Evolutionary conservation across 2,113 vertebrate genomes (phyloP), one percentile per base, ranked within the genome.

Genomic region (Glaucomys volans): DNA sequence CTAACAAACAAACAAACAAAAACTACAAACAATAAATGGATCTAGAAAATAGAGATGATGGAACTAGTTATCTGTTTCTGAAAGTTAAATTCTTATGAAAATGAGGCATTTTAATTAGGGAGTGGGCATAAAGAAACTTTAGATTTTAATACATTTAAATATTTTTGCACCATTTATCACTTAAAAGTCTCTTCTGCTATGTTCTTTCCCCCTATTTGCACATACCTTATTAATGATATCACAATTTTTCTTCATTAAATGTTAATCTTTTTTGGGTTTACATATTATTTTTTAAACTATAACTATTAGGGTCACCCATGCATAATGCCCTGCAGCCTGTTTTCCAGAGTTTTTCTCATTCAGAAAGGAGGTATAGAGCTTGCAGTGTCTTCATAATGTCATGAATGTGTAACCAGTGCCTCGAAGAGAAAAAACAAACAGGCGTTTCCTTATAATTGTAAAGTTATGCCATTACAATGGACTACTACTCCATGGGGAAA

Each of bases 61-160:
- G 76, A 62, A 28, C 14, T 32, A 22, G 30, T n/a, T 92, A 26
- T 5, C 69, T 94, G 10, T 87, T 96, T 95, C 50, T 82, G 62
- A 82, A 95, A 97, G 76, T 67, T 91, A 97, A 79, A 88, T 59
- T 87, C 57, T 97, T 79, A 90, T 93, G 42, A n/a, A 96, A 95
- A 5, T 40, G 3, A 95, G 86, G 97, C 50, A 62, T 90, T 96
- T 64, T 95, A 35, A 62, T 42, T 5, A 95, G 90, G 17, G n/a
- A 16, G 26, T 83, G 85, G 50, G 77, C 1, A 14, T 76, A 77
- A 87, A 71, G 8, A 96, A 79, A 0, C 7, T 79, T 82, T 82
- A 35, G n/a, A 62, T 86, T 52, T 91, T 66, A 96, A 74, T 76
- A 11, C 5, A 85, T 44, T 37, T 42, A 81, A 47, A 76, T 79